Evolutionary conservation across 2,797 vertebrate genomes (phyloP), one percentile per base, ranked within the genome.

Genomic region (Nyctalus aviator): DNA sequence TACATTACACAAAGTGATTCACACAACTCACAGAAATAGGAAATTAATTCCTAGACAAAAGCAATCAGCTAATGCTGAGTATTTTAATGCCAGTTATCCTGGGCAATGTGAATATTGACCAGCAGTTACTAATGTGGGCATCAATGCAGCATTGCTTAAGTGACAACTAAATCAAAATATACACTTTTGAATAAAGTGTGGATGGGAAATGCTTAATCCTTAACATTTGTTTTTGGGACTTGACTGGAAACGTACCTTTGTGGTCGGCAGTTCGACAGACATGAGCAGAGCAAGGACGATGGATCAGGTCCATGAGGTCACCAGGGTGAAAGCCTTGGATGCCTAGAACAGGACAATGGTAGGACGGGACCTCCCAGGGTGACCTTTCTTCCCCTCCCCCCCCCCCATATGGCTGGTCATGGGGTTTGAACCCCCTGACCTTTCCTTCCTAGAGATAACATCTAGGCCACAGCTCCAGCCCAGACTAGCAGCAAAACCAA

Each of bases 201-300:
- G 76, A 92, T 72, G 68, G 76, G 90, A 96, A 84, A 53, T 59
- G 7, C 69, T 93, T 96, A 91, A 95, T 92, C 84, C 44, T 78
- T 77, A 82, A 91, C 53, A 95, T 93, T 94, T 90, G 41, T 46
- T 79, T 91, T 35, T 57, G 37, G 83, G 35, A 69, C 41, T 94
- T 91, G n/a, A 48, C 62, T 90, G 35, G 87, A 93, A 94, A 73
- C 41, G n/a, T 77, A 23, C 37, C 53, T 91, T 89, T 59, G 25
- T 59, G 25, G 57, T 59, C 11, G 57, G 57, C 57, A 59, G 57
- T 59, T 59, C 9, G 25, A 25, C 7, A 27, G 57, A 59, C 57
- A 5, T 59, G 57, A 59, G 25, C 57, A 27, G 57, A 59, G 57
- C 25, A 59, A 59, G 25, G 25, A 59, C 20, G 3, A 59, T 59